Percentiles rank a stretch among this genome's conserved stretches.
Evolutionary conservation across 2,797 vertebrate genomes (phyloP).

Genomic region (Rhadinocentrus ornatus): DNA sequence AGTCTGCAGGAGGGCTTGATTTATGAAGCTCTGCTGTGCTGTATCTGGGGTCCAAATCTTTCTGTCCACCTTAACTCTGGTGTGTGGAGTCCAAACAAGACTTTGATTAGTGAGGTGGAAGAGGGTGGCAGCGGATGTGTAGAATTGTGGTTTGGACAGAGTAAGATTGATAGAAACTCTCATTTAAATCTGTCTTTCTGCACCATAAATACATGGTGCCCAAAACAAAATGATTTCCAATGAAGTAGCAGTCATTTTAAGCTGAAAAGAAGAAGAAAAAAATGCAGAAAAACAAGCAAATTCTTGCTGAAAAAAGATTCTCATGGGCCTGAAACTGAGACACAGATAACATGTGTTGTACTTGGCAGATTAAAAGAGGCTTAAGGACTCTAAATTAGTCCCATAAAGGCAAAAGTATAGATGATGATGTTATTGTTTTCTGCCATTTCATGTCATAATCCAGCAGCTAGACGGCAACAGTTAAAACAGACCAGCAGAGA

Average conservation of each 20-base stretch:
- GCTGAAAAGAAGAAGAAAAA: conserved; percentile 18
- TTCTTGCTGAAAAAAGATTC: neutral
- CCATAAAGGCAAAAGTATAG: neutral
- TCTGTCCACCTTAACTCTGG: conserved; percentile 87
- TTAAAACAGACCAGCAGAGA: neutral
- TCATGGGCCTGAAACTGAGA: conserved; percentile 11
- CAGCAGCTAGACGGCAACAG: neutral
- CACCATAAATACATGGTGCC: conserved; percentile 1
- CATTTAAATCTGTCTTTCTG: neutral
- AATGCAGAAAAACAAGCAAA: conserved; percentile 21
- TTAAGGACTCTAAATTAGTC: neutral
- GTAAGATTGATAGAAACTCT: neutral
- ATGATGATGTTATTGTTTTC: neutral
- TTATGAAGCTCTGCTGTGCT: conserved; percentile 86
- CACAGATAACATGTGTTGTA: neutral
- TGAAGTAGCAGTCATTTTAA: conserved; percentile 16
- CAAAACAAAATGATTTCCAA: conserved; percentile 21
- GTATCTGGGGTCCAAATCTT: conserved; percentile 88
- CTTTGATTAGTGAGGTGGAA: conserved; percentile 48
- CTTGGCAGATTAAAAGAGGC: conserved; percentile 4
- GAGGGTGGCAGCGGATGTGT: neutral
- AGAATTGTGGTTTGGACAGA: conserved; percentile 6
- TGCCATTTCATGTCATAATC: neutral
- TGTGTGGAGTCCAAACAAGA: conserved; percentile 78
- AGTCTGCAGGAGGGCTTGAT: conserved; percentile 90